Evolutionary conservation across 2,113 vertebrate species (phyloP), one percentile per base, ranked within the genome.

Genomic region (Nymphicus hollandicus): DNA sequence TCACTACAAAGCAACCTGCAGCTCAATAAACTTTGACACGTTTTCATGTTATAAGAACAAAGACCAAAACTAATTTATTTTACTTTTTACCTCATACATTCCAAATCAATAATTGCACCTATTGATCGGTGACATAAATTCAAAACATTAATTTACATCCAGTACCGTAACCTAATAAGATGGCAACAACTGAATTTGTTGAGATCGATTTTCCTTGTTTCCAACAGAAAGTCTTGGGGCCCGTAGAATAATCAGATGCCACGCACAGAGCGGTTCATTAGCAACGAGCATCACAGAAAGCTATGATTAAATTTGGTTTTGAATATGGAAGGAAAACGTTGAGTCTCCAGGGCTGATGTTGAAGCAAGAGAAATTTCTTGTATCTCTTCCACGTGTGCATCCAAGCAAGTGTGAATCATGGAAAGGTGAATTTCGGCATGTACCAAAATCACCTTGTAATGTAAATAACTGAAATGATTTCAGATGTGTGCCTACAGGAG

Each of bases 121-220:
- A 97, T 97, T 94, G 97, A 98, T 97, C 23, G 33, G 92, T 92
- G 93, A 81, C 96, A 97, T 96, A 94, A 96, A 97, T 97, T 98
- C 93, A 97, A 97, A 98, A 97, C 97, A 97, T 97, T 97, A 94
- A 98, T 98, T 98, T 98, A 95, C 95, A 97, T 88, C 66, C 95
- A 98, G 69, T 79, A 93, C 79, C 41, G 6, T 97, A 98, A 98
- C 96, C 95, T 97, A 97, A 92, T 98, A 97, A 98, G 97, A 80
- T 28, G 9, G 84, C 84, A 97, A 97, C 96, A 97, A 96, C 91
- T 95, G 87, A 91, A 97, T 97, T 97, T 97, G 95, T 73, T 96
- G 66, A 72, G 95, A 98, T 97, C 6, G 91, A 98, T 98, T 97
- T 98, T 88, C 11, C 61, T 97, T 95, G 37, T 96, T 97, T 97